Conservation (phyloP, 2,113 vertebrate species). For the Manacus vitellinus region DNA sequence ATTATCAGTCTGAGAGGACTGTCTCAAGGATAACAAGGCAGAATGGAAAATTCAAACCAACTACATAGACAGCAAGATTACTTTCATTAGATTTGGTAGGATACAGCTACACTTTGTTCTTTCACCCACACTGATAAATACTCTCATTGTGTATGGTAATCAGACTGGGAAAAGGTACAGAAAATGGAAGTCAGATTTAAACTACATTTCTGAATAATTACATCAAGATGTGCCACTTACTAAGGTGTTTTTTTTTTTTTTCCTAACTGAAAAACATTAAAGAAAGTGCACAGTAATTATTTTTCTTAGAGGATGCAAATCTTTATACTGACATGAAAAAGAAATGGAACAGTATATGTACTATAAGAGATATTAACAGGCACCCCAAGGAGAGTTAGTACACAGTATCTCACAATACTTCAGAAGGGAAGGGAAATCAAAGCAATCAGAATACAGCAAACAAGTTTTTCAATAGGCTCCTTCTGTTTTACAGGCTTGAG, state of each 20-base stretch:
- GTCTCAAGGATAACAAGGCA: not conserved
- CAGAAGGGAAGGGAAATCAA: slow-evolving; percentile 6
- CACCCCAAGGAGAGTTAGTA: not conserved
- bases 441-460: not conserved
- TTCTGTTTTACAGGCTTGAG: not conserved
- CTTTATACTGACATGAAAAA: not conserved
- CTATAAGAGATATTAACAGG: not conserved
- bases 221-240: not conserved
- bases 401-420: not conserved
- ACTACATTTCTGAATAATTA: not conserved
- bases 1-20: not conserved
- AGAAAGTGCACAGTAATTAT: not conserved
- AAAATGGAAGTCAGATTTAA: not conserved
- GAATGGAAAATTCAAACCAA: not conserved
- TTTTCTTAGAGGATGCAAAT: slow-evolving; percentile 16
- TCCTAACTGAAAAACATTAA: not conserved
- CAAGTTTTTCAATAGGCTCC: not conserved
- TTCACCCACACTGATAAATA: not conserved
- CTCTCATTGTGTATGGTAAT: slow-evolving; percentile 19
- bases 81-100: not conserved
- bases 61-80: not conserved
- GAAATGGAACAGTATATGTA: not conserved
- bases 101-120: not conserved
- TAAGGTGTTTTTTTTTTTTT: not conserved
- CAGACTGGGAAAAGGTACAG: not conserved